phyloP scores from a whole-genome alignment of 2,888 invertebrate species.

The Eretmocerus hayati region DNA sequence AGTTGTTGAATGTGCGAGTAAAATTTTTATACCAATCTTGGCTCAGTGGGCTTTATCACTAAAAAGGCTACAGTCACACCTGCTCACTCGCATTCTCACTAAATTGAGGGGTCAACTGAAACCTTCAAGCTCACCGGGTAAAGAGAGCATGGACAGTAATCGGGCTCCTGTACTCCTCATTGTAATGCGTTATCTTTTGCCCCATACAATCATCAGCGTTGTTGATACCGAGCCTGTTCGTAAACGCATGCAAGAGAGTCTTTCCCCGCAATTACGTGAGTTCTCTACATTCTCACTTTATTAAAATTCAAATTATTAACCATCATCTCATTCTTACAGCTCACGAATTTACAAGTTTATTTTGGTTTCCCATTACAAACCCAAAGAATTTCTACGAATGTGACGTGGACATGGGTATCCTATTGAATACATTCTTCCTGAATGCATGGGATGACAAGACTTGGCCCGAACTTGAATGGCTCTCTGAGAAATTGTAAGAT shows the following conservation, averaged over 20 bases:
- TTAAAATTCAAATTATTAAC: no score
- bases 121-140: slow-evolving; percentile 31
- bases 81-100: slow-evolving; percentile 41
- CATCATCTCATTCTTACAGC: slow-evolving; percentile 36
- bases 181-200: slow-evolving; percentile 37
- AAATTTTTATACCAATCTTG: slow-evolving; percentile 56
- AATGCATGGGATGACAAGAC: slow-evolving; percentile 47
- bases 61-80: slow-evolving; percentile 52
- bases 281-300: no score
- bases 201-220: slow-evolving; percentile 37
- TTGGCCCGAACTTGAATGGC: slow-evolving; percentile 69
- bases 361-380: slow-evolving; percentile 48
- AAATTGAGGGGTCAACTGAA: slow-evolving; percentile 38
- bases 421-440: slow-evolving; percentile 53
- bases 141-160: slow-evolving; percentile 34
- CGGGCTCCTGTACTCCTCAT: slow-evolving; percentile 32
- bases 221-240: slow-evolving; percentile 34
- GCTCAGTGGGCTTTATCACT: slow-evolving; percentile 58
- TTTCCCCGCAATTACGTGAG: slow-evolving; percentile 34
- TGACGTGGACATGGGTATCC: slow-evolving; percentile 52
- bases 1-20: slow-evolving; percentile 51
- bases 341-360: slow-evolving; percentile 47
- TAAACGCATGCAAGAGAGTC: slow-evolving; percentile 27
- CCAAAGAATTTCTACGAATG: slow-evolving; percentile 60
- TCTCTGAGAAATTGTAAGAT: slow-evolving; percentile 58